Percentiles rank a stretch among this genome's conserved stretches.
Evolutionary conservation across 2,888 invertebrate genomes (phyloP).

Genomic region (Eurytoma adleriae): DNA sequence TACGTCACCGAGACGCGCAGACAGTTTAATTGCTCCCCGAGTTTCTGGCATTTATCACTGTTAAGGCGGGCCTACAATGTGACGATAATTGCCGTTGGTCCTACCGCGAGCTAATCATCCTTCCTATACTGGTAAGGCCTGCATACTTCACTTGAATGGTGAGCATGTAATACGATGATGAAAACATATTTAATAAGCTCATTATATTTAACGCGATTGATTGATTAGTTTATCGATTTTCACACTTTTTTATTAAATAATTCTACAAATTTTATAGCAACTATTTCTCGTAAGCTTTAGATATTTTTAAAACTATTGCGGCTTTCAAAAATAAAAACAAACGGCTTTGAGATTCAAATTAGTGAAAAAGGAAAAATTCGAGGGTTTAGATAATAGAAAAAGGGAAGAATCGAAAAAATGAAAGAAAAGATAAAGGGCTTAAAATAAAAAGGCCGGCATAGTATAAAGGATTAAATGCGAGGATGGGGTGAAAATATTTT

Average conservation of each 20-base stretch:
- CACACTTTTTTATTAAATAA: neutral
- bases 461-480: slow-evolving; percentile 9
- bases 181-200: no score
- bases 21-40: slow-evolving; percentile 53
- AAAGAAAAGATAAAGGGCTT: neutral
- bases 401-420: neutral
- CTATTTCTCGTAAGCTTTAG: neutral
- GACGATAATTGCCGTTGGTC: slow-evolving; percentile 46
- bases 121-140: no score
- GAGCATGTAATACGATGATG: no score
- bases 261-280: neutral
- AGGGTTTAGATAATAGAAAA: neutral
- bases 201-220: no score
- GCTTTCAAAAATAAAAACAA: neutral
- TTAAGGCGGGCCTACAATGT: slow-evolving; percentile 21
- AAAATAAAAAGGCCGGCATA: neutral
- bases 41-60: slow-evolving; percentile 53
- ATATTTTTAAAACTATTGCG: no score
- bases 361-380: neutral
- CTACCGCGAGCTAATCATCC: slow-evolving; percentile 14
- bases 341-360: neutral
- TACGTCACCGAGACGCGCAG: neutral
- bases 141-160: no score
- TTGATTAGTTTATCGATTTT: neutral
- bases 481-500: neutral